These are phyloP conservation scores for Epistrophe eligans DNA, from an alignment of 2,888 invertebrate species.

Conservation along the genomic window DNA sequence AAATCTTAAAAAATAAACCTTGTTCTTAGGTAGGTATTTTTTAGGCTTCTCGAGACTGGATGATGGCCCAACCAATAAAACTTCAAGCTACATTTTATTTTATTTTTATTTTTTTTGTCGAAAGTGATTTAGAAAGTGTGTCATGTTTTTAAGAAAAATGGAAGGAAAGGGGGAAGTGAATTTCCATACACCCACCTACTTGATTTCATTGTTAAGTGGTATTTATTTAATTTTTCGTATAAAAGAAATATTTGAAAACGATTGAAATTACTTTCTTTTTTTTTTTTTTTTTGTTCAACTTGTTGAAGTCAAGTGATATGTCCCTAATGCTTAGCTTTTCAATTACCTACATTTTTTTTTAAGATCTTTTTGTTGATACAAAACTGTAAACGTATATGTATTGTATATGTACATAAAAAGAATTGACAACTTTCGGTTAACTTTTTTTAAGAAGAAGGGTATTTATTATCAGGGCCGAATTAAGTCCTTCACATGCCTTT, in stretches of 20 bases:
- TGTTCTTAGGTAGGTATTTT: not conserved
- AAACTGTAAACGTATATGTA: not conserved
- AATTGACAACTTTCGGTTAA: not conserved
- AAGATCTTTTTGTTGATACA: not conserved
- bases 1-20: not conserved
- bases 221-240: conserved; percentile 16
- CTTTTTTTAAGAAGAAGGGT: not conserved
- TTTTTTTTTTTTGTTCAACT: not conserved
- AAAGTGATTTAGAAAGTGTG: not conserved
- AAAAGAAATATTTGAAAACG: conserved; percentile 3
- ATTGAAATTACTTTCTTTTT: not conserved
- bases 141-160: not conserved
- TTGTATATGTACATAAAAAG: not conserved
- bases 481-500: not conserved
- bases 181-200: not conserved
- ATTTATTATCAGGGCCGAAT: not conserved
- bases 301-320: conserved; percentile 15
- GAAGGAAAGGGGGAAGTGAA: too few relatives aligned
- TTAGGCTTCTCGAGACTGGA: not conserved
- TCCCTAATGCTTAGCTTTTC: conserved; percentile 13
- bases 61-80: too few relatives aligned
- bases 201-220: conserved; percentile 1
- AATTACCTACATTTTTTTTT: conserved; percentile 1
- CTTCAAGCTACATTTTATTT: too few relatives aligned
- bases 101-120: not conserved